phyloP scores from a whole-genome alignment of 2,113 vertebrate genomes.

The Symphodus melops region DNA sequence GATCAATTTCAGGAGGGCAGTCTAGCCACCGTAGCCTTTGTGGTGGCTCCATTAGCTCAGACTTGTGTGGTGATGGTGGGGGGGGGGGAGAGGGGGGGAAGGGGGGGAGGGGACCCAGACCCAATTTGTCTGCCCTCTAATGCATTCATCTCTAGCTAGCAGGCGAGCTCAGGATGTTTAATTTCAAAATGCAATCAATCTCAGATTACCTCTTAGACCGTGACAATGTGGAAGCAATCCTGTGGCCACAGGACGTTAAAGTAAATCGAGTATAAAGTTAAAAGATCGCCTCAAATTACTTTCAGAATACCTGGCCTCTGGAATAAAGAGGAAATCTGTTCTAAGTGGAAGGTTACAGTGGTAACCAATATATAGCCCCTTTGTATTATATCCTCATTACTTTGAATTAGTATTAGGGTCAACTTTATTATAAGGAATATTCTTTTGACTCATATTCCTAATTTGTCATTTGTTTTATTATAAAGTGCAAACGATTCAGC shows the following conservation, averaged over 20 bases:
- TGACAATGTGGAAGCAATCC: conserved; percentile 36
- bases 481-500: too few relatives aligned
- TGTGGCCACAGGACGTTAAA: background rate
- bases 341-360: background rate
- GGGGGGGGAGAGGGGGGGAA: background rate
- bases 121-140: conserved; percentile 66
- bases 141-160: conserved; percentile 57
- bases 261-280: background rate
- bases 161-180: conserved; percentile 29
- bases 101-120: conserved; percentile 33
- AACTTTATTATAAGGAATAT: too few relatives aligned
- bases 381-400: too few relatives aligned
- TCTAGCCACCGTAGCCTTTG: conserved; percentile 21
- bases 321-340: background rate
- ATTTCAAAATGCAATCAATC: conserved; percentile 49
- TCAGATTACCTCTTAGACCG: conserved; percentile 31
- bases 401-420: too few relatives aligned
- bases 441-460: too few relatives aligned
- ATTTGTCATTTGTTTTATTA: too few relatives aligned
- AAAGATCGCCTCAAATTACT: conserved; percentile 24
- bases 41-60: conserved; percentile 51
- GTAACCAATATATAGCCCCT: too few relatives aligned
- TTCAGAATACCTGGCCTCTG: conserved; percentile 9
- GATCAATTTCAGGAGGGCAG: conserved; percentile 42
- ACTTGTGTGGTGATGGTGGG: background rate